Evolutionary conservation across 2,888 invertebrate genomes (phyloP), one percentile per base, ranked within the genome.

Genomic region (Trachelus troglodyta): DNA sequence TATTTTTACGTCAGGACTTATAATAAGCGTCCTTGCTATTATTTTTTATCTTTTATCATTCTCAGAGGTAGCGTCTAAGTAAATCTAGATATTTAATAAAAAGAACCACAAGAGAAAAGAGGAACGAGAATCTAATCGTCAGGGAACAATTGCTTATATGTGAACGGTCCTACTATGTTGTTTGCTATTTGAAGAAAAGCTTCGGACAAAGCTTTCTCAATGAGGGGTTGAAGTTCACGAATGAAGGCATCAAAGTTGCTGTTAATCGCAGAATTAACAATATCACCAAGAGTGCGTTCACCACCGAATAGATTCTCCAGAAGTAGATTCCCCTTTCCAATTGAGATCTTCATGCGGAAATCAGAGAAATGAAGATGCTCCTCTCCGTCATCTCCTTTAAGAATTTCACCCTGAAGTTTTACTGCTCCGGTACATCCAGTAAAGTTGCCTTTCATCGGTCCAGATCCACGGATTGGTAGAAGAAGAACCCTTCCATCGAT

Each of bases 231-330:
- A 23, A 94, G 90, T 1, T 93, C 92, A 40, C 90, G 91, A 12
- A 94, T 87, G 85, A 95, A 93, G 69, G 94, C 93, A 0, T 92
- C 92, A 81, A 94, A 93, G 86, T 95, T 95, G 84, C 93, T 92
- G 86, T 95, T 94, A 74, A 95, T 93, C 0, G 94, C 93, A 71
- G 91, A 90, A 86, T 95, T 95, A 0, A 94, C 90, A n/a, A 93
- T 91, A 23, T 91, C 90, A 93, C 95, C 94, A 74, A 95, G 91
- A 71, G 92, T 90, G 84, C 93, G 93, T 85, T 95, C 94, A 11
- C 94, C 94, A 31, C 93, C 93, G 89, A 94, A 94, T 23, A 95
- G 92, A 76, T 94, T 94, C 0, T 94, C 93, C 0, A 95, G 90
- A 69, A 90, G 87, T 69, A 95, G 85, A 40, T 90, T 90, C 85